Conservation (phyloP, 1,140 invertebrate species). For the Penaeus indicus region DNA sequence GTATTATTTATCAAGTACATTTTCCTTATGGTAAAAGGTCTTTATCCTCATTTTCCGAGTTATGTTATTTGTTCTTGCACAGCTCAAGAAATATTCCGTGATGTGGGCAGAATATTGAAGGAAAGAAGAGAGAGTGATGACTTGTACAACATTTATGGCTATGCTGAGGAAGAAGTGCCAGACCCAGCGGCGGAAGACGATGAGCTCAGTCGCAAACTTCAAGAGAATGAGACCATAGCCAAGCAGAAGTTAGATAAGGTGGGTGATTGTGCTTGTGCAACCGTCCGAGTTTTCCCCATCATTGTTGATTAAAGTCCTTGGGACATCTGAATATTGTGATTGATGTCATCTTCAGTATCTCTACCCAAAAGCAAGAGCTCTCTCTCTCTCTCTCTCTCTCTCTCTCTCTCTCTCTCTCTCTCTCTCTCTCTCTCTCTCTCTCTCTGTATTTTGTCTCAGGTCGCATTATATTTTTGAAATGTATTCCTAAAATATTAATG, state of each 20-base stretch:
- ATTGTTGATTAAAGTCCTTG: too few relatives aligned
- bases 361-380: too few relatives aligned
- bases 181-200: conserved; percentile 59
- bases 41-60: neutral
- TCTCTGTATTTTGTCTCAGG: too few relatives aligned
- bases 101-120: conserved; percentile 63
- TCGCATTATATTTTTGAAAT: too few relatives aligned
- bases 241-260: conserved; percentile 61
- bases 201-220: conserved; percentile 40
- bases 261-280: neutral
- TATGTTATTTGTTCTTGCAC: neutral
- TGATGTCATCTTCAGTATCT: too few relatives aligned
- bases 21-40: neutral
- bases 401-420: too few relatives aligned
- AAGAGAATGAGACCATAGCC: conserved; percentile 60
- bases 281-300: too few relatives aligned
- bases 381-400: too few relatives aligned
- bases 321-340: too few relatives aligned
- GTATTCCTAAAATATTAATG: too few relatives aligned
- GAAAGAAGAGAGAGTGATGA: conserved; percentile 63
- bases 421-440: too few relatives aligned
- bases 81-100: conserved; percentile 65
- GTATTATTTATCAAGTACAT: neutral
- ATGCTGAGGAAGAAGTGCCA: conserved; percentile 49
- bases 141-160: conserved; percentile 63